A percentile compares a stretch with the other conserved stretches of the same genome.
These are phyloP conservation scores for Tipula vernalis DNA, from an alignment of 2,888 invertebrate species.

Conservation along the genomic window DNA sequence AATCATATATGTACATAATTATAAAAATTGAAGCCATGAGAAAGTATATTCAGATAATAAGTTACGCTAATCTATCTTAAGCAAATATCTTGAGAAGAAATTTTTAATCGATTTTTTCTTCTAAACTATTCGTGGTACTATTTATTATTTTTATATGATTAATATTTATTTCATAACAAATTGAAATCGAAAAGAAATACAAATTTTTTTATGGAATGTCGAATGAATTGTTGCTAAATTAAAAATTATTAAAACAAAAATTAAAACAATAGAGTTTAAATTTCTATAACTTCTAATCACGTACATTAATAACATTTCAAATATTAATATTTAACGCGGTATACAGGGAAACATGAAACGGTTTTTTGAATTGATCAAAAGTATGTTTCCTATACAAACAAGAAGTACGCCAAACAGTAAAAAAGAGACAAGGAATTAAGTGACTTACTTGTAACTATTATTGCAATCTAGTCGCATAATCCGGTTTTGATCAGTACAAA, in stretches of 20 bases:
- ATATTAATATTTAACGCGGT: not conserved
- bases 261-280: not conserved
- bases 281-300: not conserved
- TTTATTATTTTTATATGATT: not conserved
- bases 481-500: too few relatives aligned
- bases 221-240: not conserved
- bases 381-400: not conserved
- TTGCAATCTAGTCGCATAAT: too few relatives aligned
- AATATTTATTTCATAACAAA: not conserved
- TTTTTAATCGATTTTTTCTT: not conserved
- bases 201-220: not conserved
- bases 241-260: not conserved
- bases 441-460: too few relatives aligned
- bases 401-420: not conserved
- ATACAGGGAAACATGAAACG: not conserved
- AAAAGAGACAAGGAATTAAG: too few relatives aligned
- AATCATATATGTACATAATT: not conserved
- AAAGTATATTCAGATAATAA: not conserved
- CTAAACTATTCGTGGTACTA: not conserved
- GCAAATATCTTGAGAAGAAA: not conserved
- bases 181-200: not conserved
- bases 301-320: not conserved
- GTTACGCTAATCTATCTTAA: not conserved
- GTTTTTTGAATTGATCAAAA: not conserved
- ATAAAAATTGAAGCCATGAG: not conserved